These are phyloP conservation scores for Stratiomys singularior DNA, from an alignment of 2,888 invertebrate species.

Conservation along the genomic window DNA sequence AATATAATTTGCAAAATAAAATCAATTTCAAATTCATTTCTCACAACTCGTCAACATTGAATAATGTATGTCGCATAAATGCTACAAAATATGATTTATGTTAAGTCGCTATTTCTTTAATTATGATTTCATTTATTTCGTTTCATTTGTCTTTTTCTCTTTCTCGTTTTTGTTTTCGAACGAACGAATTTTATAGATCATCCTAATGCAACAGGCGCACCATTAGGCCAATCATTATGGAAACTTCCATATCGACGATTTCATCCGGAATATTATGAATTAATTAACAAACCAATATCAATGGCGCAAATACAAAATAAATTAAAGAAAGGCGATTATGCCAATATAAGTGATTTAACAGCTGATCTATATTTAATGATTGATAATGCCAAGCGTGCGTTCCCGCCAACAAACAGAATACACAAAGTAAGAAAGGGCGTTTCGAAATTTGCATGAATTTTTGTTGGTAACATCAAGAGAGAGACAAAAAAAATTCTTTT, in stretches of 20 bases:
- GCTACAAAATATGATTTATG: neutral
- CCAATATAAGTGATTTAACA: constrained; percentile 87
- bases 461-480: no score
- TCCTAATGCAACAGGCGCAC: constrained; percentile 72
- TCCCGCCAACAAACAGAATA: constrained; percentile 80
- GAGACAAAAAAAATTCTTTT: constrained; percentile 4
- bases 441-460: no score
- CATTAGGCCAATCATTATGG: constrained; percentile 92
- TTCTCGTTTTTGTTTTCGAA: constrained; percentile 50
- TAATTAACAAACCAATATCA: constrained; percentile 95
- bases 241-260: constrained; percentile 89
- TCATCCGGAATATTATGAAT: constrained; percentile 97
- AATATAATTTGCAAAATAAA: no score
- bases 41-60: no score
- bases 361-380: constrained; percentile 96
- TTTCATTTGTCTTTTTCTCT: constrained; percentile 48
- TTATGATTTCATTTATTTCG: constrained; percentile 51
- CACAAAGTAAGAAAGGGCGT: constrained; percentile 72
- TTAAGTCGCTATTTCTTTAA: constrained; percentile 44
- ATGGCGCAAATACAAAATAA: constrained; percentile 89
- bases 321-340: constrained; percentile 83
- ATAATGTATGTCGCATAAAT: no score
- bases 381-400: constrained; percentile 94
- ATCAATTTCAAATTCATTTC: no score
- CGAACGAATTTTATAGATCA: constrained; percentile 58